Evolutionary conservation across 2,888 invertebrate species (phyloP), one percentile per base, ranked within the genome.

Genomic region (Apomyelois bistriatella): DNA sequence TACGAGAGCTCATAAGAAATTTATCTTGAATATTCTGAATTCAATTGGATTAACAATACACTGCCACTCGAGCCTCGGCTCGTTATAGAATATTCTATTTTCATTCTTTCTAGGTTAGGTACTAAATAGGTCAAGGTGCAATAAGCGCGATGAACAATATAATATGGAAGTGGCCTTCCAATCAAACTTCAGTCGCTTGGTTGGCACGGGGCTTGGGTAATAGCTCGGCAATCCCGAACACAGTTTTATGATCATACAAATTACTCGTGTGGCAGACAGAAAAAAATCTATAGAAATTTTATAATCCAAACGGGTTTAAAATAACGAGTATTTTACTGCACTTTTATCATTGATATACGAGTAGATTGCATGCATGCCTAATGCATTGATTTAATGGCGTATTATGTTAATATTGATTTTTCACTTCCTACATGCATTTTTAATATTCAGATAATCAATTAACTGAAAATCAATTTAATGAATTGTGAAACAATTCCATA

Each of bases 121-220:
- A 16, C 16, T 41, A 42, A 41, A 41, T 42, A 16, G 51, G 51
- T 51, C 51, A 51, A 51, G 51, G 41, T 51, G 32, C 42, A 42
- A 42, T 51, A 42, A 36, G 41, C 42, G 12, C 36, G 35, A 36
- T 35, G 51, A 17, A 41, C 41, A 48, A 16, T 37, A 42, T 51
- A 51, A 42, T 42, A 42, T 42, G 42, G 35, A 42, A 36, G 32
- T 46, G 46, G 32, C 46, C 46, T 46, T 46, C 46, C 32, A 46
- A 46, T 46, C 46, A 46, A 46, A 46, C 32, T 32, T 32, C 15
- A 46, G 46, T 15, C 46, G 46, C 32, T 32, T 46, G 32, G 46
- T 32, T 41, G 17, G 41, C 10, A 22, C 32, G 32, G 32, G 7
- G 7, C 17, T n/a, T 28, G 10, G 32, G 15, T 32, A 43, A 43